Percentiles rank a stretch among this genome's conserved stretches.
phyloP scores from a whole-genome alignment of 2,797 vertebrate species.

The Cheirogaleus major region DNA sequence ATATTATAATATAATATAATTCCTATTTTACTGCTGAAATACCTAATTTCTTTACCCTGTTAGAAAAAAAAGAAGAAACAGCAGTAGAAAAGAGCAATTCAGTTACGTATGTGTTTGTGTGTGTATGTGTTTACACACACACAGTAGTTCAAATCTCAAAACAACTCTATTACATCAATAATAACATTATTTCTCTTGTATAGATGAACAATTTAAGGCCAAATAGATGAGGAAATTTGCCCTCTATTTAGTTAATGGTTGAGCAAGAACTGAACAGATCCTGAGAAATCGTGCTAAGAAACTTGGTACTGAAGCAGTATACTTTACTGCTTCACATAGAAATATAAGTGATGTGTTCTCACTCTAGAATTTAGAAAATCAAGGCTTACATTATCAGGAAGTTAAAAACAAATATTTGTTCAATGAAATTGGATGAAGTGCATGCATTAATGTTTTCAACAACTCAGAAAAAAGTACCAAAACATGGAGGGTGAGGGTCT shows the following conservation, averaged over 20 bases:
- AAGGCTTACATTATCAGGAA: background rate
- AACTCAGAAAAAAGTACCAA: background rate
- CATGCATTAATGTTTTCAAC: background rate
- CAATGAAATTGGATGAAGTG: rapidly evolving
- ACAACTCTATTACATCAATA: background rate
- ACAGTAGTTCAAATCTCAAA: background rate
- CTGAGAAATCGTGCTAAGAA: background rate
- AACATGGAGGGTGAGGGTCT: rapidly evolving
- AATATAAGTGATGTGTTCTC: background rate
- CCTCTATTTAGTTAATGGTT: background rate
- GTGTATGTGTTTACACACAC: background rate
- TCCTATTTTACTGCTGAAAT: background rate
- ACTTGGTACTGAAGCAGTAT: background rate
- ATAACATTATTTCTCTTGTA: background rate
- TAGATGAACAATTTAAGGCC: background rate
- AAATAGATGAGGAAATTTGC: background rate
- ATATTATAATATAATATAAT: slow-evolving; percentile 7
- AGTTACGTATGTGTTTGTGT: background rate
- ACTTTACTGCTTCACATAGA: background rate
- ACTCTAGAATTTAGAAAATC: background rate
- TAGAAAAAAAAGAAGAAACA: background rate
- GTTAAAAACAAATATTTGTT: background rate
- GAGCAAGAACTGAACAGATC: background rate
- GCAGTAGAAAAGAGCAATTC: background rate
- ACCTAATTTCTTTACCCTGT: background rate